These are phyloP conservation scores for Sebastes iracundus DNA, from an alignment of 2,797 vertebrate genomes.

Conservation along the genomic window DNA sequence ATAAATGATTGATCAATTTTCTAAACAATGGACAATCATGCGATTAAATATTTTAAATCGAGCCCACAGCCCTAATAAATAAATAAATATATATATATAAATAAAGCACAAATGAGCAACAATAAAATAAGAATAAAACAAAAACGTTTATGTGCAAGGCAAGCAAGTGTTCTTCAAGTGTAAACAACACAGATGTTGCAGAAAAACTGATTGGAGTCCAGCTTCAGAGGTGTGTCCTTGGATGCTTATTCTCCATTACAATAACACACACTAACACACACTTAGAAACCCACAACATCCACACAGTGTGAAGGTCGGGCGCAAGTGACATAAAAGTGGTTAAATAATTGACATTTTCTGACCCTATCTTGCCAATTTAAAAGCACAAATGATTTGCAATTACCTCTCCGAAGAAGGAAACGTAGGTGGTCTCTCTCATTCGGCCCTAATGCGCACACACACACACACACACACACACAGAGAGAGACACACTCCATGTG, in stretches of 20 bases:
- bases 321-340: neutral
- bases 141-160: no score
- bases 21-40: no score
- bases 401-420: neutral
- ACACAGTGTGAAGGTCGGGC: neutral
- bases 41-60: no score
- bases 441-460: neutral
- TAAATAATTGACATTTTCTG: neutral
- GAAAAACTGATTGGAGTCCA: neutral
- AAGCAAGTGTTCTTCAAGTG: no score
- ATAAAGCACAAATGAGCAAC: no score
- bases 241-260: neutral
- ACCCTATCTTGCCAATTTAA: neutral
- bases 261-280: neutral
- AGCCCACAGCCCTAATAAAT: no score
- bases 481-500: neutral
- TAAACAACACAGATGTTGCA: neutral
- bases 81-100: no score
- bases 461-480: neutral
- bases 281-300: fast-evolving
- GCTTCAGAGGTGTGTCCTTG: neutral
- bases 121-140: no score
- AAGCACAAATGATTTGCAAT: conserved; percentile 3
- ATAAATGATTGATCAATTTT: no score
- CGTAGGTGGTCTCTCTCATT: neutral